Percentiles rank a stretch among this genome's conserved stretches.
phyloP scores from a whole-genome alignment of 2,113 vertebrate genomes.

The Brachirus orientalis region DNA sequence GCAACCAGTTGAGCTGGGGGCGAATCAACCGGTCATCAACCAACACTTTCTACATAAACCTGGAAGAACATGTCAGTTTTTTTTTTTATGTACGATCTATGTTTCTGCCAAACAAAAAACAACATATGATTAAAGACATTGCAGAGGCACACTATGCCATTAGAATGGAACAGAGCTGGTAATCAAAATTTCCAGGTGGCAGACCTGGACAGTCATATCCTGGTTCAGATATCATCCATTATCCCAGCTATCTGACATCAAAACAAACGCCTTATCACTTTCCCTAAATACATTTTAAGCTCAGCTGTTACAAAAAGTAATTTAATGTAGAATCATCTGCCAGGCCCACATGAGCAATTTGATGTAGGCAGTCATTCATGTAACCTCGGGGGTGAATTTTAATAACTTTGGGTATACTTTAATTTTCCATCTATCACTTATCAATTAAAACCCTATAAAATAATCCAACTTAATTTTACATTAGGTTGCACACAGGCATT shows the following conservation, averaged over 20 bases:
- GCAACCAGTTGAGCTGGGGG: too few species aligned
- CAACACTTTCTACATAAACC: too few species aligned
- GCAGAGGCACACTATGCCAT: background rate
- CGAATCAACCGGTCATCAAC: too few species aligned
- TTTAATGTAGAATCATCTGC: slow-evolving; percentile 18
- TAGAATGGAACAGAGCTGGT: slow-evolving; percentile 8
- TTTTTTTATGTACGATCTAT: too few species aligned
- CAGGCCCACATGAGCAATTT: background rate
- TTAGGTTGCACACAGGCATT: background rate
- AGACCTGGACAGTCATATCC: slow-evolving; percentile 34
- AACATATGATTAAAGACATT: slow-evolving; percentile 19
- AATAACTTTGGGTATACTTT: background rate
- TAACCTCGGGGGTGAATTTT: background rate
- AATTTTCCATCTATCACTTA: background rate
- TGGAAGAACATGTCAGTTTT: too few species aligned
- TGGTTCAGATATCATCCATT: background rate
- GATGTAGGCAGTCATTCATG: background rate
- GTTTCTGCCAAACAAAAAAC: slow-evolving; percentile 10
- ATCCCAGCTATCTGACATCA: slow-evolving; percentile 11
- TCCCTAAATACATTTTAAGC: slow-evolving; percentile 21
- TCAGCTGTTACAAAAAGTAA: background rate
- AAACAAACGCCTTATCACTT: slow-evolving; percentile 13
- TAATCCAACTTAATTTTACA: slow-evolving; percentile 7
- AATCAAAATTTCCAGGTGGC: slow-evolving; percentile 26
- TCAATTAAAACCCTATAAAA: background rate